phyloP scores from a whole-genome alignment of 2,113 vertebrate species.

The Aptenodytes patagonicus region DNA sequence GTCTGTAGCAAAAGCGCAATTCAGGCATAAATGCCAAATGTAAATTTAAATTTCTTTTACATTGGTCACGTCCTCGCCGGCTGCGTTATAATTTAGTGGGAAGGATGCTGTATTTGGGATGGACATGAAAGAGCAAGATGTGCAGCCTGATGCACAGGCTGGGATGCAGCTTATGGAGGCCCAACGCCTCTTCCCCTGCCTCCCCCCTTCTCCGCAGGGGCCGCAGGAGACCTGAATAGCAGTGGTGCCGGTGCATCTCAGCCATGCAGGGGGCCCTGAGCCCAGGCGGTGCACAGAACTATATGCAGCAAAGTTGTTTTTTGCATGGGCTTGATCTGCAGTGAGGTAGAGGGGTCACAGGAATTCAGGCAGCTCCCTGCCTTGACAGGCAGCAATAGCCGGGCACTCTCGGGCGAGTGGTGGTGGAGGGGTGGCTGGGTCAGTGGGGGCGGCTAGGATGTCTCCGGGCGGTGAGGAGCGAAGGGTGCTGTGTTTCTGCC shows the following conservation, averaged over 20 bases:
- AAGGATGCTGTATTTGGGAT: not conserved
- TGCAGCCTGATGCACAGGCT: not conserved
- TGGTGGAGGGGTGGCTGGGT: not conserved
- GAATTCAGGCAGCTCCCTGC: not conserved
- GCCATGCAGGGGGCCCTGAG: fast-evolving
- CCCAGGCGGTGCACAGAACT: not conserved
- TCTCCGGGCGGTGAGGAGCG: fast-evolving
- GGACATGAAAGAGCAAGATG: not conserved
- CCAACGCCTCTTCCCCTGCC: not conserved
- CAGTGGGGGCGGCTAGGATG: not conserved
- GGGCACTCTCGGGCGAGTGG: fast-evolving
- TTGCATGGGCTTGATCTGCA: not conserved
- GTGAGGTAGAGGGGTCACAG: not conserved
- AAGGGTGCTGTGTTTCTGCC: not conserved
- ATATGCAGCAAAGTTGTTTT: not conserved
- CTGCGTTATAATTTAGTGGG: not conserved
- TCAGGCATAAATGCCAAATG: not conserved
- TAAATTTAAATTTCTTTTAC: constrained; percentile 12
- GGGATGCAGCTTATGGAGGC: not conserved
- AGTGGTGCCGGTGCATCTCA: fast-evolving
- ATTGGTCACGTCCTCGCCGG: not conserved
- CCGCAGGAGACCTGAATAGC: not conserved
- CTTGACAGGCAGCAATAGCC: fast-evolving
- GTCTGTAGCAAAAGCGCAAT: not conserved
- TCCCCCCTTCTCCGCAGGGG: fast-evolving